Evolutionary conservation across 53 echinoderm and acorn worm genomes (phyloP), one percentile per base, ranked within the genome.

Genomic region (Patiria pectinifera): DNA sequence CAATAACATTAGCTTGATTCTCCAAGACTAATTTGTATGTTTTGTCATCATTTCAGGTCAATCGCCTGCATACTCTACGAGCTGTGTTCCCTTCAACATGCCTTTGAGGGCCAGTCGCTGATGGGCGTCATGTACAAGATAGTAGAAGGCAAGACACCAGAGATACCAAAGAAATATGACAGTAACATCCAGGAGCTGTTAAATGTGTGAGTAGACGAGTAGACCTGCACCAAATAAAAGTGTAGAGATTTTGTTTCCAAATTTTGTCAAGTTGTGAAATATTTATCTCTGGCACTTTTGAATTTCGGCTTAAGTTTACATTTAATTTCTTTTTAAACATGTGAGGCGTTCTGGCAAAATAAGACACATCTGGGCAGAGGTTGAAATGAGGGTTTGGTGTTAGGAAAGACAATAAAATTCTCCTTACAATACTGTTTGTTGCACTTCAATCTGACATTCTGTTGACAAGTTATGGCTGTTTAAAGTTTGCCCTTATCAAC

Each of bases 81-180:
- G 82, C 90, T 98, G 26, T 98, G 99, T 93, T 96, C 99, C 74
- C 92, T 98, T 25, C 88, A 97, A 59, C 99, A 98, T 90, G 99
- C 99, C 16, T 98, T 98, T 91, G 99, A 98, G 84, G 99, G 99
- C 12, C 99, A 98, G 89, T 98, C 99, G 0, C 83, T 98, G 91
- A 98, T 98, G 99, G 99, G 99, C 0, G 97, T 98, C 76, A 98
- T 98, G 99, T 98, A 98, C 93, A 98, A 98, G 91, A 98, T 98
- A 82, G 99, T 98, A 43, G 99, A 98, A 86, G 99, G 99, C 11
- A 98, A 98, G 62, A 93, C 93, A 9, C 99, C 96, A 1, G 91
- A 92, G 49, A 95, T 97, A 66, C 95, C 99, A 15, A 75, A 91
- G 7, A 81, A 92, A 23, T 98, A 98, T 62, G 92, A 96, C 87